These are phyloP conservation scores for Phoenicopterus ruber DNA, from an alignment of 2,113 vertebrate species.

Conservation along the genomic window DNA sequence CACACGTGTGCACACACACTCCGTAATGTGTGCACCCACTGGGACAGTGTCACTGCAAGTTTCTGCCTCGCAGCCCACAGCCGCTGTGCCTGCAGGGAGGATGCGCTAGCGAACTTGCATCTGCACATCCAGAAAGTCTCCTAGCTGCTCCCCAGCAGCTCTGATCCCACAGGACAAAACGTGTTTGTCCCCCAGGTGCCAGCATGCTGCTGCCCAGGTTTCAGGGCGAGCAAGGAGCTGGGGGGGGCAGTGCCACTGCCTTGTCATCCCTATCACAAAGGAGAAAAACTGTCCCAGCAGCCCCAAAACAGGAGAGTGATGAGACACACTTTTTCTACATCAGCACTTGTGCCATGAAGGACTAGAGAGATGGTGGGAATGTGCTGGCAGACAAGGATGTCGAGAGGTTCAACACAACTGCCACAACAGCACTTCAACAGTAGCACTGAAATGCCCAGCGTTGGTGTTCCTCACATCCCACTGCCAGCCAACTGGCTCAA, in stretches of 20 bases:
- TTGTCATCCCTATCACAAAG: neutral
- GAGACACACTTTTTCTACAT: neutral
- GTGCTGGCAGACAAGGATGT: neutral
- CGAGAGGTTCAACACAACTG: neutral
- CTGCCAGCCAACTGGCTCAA: neutral
- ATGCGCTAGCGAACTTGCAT: neutral
- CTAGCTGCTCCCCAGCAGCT: neutral
- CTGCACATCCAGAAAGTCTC: neutral
- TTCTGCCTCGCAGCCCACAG: neutral
- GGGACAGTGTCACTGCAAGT: neutral
- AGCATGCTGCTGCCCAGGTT: neutral
- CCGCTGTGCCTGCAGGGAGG: fast-evolving
- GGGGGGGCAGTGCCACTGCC: neutral
- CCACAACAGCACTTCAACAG: neutral
- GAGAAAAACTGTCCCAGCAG: neutral
- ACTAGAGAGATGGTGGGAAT: neutral
- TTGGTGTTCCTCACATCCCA: neutral
- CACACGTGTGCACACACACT: neutral
- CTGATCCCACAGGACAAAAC: neutral
- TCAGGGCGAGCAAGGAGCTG: fast-evolving
- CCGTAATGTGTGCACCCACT: neutral
- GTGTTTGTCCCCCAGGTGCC: neutral
- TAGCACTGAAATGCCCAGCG: neutral
- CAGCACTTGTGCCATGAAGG: neutral
- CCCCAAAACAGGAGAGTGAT: neutral